Base-by-base conservation (phyloP, 2,888 invertebrate species). In the Agrochola litura region DNA sequence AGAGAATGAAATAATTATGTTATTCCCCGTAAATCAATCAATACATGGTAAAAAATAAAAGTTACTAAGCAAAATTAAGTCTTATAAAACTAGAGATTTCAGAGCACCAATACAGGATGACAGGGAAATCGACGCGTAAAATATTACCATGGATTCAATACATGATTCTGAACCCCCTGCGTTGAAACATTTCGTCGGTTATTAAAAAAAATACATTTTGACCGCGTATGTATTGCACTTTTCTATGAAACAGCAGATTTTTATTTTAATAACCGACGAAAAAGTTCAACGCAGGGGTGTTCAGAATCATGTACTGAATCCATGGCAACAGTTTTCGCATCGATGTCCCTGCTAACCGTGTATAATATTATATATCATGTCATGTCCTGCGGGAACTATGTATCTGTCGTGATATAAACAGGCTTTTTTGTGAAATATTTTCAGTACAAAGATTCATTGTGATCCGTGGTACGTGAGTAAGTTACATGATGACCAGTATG, bases 381-480 rank as follows among this genome's bases (percentile, higher is more conserved):
- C n/a, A 19, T 46, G 30, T 66, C 60, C 80, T 46, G 37, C 12
- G 68, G 69, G 79, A 70, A 56, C 56, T n/a, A 83, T 70, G 4
- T 70, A 66, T 84, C 12, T 70, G 43, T 43, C 69, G 52, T n/a
- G 58, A 49, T 43, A 69, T 37, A 69, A 72, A 54, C 37, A 30
- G 37, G 58, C 10, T 56, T 74, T 73, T 73, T 65, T 83, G 66
- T 69, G 25, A 73, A 58, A 84, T 69, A 66, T 66, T 64, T 83
- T 67, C 58, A 73, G 66, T 70, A 70, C 19, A 70, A 73, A 73
- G 79, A 73, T 83, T 69, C 52, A 84, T 79, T 66, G 79, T 54
- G 73, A 73, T 73, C 69, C 73, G 52, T 65, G 12, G 65, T 19
- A 83, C 84, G 84, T 79, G 81, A 69, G 65, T 12, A 30, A 43